Conservation (phyloP, 2,888 invertebrate genomes). For the Sinohyriopsis cumingii region DNA sequence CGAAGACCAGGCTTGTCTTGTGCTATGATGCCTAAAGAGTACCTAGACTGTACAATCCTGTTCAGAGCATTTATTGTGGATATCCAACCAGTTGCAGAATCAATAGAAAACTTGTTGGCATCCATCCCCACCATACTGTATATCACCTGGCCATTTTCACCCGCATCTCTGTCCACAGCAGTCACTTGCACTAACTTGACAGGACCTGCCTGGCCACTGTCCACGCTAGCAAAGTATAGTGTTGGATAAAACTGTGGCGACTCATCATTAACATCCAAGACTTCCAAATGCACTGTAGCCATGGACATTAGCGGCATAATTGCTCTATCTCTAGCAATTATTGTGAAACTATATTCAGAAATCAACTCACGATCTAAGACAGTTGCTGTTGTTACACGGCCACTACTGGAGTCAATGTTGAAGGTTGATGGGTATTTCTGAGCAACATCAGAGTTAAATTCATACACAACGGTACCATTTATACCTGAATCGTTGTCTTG, state of each 20-base stretch:
- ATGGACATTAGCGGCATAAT: constrained; percentile 89
- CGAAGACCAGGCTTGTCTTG: constrained; percentile 70
- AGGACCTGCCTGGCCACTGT: constrained; percentile 77
- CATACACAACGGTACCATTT: constrained; percentile 79
- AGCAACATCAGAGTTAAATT: constrained; percentile 83
- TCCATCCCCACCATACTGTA: constrained; percentile 79
- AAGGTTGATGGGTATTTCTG: constrained; percentile 94
- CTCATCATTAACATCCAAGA: constrained; percentile 94
- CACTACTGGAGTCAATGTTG: constrained; percentile 87
- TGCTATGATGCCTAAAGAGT: constrained; percentile 85
- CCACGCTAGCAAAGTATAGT: constrained; percentile 85
- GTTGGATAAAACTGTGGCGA: constrained; percentile 92
- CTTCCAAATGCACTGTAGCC: constrained; percentile 85
- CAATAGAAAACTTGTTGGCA: constrained; percentile 79
- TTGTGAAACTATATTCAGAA: constrained; percentile 84
- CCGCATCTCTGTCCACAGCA: constrained; percentile 89
- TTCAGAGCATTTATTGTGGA: constrained; percentile 85
- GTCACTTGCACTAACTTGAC: constrained; percentile 82
- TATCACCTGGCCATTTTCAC: constrained; percentile 82
- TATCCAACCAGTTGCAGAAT: constrained; percentile 85
- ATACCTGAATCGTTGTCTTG: constrained; percentile 89
- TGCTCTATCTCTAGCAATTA: constrained; percentile 93
- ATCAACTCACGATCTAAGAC: constrained; percentile 82
- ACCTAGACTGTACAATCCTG: constrained; percentile 83
- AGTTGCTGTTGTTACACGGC: constrained; percentile 85